phyloP scores from a whole-genome alignment of 2,888 invertebrate genomes.

The Thymelicus lineola region DNA sequence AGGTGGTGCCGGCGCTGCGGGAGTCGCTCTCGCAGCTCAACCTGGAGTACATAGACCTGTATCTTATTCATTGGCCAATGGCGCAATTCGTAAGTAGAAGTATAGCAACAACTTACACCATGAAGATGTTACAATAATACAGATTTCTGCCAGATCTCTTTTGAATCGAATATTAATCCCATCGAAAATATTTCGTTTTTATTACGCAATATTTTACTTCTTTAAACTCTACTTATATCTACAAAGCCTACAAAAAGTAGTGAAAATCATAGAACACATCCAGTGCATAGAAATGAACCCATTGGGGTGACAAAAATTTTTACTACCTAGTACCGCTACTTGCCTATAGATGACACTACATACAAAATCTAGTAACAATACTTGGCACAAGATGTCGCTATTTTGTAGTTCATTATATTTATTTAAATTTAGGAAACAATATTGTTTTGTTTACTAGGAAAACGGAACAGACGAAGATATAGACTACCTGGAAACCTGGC shows the following conservation, averaged over 20 bases:
- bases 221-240: too few relatives aligned
- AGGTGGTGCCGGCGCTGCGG: conserved; percentile 87
- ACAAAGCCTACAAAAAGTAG: too few relatives aligned
- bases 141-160: too few relatives aligned
- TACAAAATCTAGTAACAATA: neutral
- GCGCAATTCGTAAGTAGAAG: conserved; percentile 18
- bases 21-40: conserved; percentile 57
- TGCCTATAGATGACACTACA: neutral
- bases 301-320: too few relatives aligned
- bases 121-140: too few relatives aligned
- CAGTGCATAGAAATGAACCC: neutral
- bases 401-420: neutral
- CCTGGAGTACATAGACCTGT: conserved; percentile 74
- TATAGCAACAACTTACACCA: too few relatives aligned
- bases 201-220: too few relatives aligned
- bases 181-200: too few relatives aligned
- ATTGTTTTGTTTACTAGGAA: conserved; percentile 47
- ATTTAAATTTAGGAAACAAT: neutral
- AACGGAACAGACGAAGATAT: conserved; percentile 61
- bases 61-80: conserved; percentile 88
- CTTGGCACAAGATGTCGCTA: neutral
- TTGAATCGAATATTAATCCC: too few relatives aligned
- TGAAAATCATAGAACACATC: neutral
- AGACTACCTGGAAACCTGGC: conserved; percentile 89
- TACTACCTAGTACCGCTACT: neutral